Percentiles rank a stretch among this genome's conserved stretches.
Conservation (phyloP, 2,888 invertebrate species). For the Biston betularia region DNA sequence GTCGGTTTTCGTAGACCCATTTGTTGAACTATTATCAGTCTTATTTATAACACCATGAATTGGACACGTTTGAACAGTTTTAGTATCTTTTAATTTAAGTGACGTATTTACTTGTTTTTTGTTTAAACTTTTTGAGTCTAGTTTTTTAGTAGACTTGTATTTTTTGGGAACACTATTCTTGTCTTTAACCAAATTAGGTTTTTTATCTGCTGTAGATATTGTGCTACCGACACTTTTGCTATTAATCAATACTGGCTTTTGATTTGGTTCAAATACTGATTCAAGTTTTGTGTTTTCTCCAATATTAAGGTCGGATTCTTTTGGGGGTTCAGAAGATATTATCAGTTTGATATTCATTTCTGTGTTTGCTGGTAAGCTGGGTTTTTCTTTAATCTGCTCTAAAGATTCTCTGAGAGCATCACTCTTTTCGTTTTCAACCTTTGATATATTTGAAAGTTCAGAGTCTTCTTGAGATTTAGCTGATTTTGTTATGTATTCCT, state of each 20-base stretch:
- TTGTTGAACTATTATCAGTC: conserved; percentile 18
- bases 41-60: conserved; percentile 26
- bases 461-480: not conserved
- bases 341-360: not conserved
- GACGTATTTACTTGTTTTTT: conserved; percentile 11
- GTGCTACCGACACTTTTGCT: not conserved
- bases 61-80: conserved; percentile 29
- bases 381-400: not conserved
- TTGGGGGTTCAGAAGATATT: not conserved
- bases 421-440: not conserved
- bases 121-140: conserved; percentile 5
- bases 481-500: not conserved
- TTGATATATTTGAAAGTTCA: not conserved
- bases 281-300: not conserved
- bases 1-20: not conserved
- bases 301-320: not conserved
- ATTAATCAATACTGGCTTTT: not conserved
- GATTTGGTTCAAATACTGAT: not conserved
- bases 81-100: conserved; percentile 21
- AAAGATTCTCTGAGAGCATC: not conserved
- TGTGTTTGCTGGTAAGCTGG: not conserved
- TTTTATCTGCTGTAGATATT: conserved; percentile 3
- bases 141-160: conserved; percentile 20
- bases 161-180: conserved; percentile 24
- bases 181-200: conserved; percentile 11